Conservation (phyloP, 2,888 invertebrate species). For the Drosophila prolongata region DNA sequence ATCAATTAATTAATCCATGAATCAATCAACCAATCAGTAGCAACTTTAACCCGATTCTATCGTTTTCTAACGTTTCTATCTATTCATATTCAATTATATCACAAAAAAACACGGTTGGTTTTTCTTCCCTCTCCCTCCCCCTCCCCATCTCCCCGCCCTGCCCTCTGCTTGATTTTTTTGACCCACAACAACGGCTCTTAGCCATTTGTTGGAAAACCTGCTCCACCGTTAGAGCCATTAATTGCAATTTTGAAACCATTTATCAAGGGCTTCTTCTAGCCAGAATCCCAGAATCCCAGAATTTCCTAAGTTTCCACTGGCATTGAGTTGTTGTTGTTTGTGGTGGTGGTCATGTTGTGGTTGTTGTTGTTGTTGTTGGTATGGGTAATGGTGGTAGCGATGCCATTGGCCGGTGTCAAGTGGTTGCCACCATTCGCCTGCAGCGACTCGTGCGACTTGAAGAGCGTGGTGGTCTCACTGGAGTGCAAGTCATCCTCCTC, state of each 20-base stretch:
- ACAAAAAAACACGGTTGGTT: slow-evolving; percentile 38
- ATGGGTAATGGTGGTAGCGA: not conserved
- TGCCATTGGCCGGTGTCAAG: not conserved
- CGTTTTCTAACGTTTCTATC: slow-evolving; percentile 27
- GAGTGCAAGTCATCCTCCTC: slow-evolving; percentile 64
- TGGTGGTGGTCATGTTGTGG: not conserved
- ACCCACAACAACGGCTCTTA: slow-evolving; percentile 1
- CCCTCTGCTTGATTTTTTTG: not conserved
- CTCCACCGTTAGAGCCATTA: slow-evolving; percentile 26
- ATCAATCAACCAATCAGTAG: slow-evolving; percentile 30
- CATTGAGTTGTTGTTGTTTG: slow-evolving; percentile 10
- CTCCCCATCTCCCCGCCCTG: not conserved
- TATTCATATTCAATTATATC: slow-evolving; percentile 50
- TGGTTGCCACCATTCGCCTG: slow-evolving; percentile 41
- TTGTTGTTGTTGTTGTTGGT: slow-evolving; percentile 2
- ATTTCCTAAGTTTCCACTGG: slow-evolving; percentile 25
- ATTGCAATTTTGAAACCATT: slow-evolving; percentile 74
- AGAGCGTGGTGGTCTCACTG: slow-evolving; percentile 68
- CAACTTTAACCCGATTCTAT: slow-evolving; percentile 43
- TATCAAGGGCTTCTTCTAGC: slow-evolving; percentile 26
- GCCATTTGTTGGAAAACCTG: not conserved
- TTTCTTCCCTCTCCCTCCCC: slow-evolving; percentile 4
- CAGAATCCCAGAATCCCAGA: not conserved
- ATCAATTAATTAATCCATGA: slow-evolving; percentile 1
- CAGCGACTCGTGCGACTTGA: slow-evolving; percentile 62